Evolutionary conservation across 2,113 vertebrate genomes (phyloP), one percentile per base, ranked within the genome.

Genomic region (Pitta sordida): DNA sequence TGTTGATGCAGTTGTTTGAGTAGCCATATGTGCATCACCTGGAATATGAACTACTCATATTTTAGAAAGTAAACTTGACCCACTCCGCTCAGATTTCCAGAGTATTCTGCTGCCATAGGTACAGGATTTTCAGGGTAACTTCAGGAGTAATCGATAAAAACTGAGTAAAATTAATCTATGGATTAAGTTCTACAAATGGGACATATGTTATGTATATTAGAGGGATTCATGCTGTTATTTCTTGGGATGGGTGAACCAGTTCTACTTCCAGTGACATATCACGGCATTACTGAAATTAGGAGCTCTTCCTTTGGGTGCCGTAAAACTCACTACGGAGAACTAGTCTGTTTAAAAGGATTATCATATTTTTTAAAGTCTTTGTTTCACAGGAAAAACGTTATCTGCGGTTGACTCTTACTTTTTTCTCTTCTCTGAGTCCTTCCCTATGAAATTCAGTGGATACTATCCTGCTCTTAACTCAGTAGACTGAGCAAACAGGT

Each of bases 1-100:
- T 93, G 15, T 79, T 87, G 65, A 65, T 71, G 46, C 53, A 69
- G 32, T 94, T 80, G 36, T 85, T 88, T 44, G 23, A 87, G 48
- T 46, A 80, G 36, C 39, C 63, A 55, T 83, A 34, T 94, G 93
- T 74, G 55, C 48, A 90, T 94, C 89, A 95, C 91, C 84, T 94
- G 91, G 55, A 89, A 58, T 30, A 89, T 1, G 17, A 91, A 59
- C 30, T 46, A 39, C 34, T 92, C 23, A 18, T 58, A 52, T 83
- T 86, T 21, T 71, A 78, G 60, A 52, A 63, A 68, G 24, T 43
- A 83, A 92, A 82, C 55, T 44, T 79, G 59, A 77, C 29, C n/a
- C 44, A 44, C 13, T 77, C 39, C 39, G 29, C 39, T 71, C 53
- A 60, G 34, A 70, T 82, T 89, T 87, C 67, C 63, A 69, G 53